Evolutionary conservation across 1,140 invertebrate species (phyloP).

Genomic region (Muscidifurax raptorellus): DNA sequence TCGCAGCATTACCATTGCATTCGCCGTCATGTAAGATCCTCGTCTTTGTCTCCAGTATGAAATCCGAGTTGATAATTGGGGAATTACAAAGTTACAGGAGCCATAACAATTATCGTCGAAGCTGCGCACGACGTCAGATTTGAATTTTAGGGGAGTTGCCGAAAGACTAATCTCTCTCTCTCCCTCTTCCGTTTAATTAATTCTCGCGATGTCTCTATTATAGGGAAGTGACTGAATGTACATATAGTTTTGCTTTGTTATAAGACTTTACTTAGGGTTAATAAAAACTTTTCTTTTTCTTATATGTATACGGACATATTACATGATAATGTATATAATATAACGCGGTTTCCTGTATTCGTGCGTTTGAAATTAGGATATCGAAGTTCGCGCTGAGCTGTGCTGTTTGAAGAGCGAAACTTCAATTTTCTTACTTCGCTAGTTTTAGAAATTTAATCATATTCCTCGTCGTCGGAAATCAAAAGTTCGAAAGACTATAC

Average conservation of each 20-base stretch:
- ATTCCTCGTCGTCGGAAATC: background rate
- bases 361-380: background rate
- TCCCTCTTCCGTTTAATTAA: background rate
- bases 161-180: background rate
- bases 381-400: background rate
- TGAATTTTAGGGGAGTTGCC: conserved; percentile 30
- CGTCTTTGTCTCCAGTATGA: background rate
- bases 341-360: background rate
- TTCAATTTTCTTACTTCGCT: conserved; percentile 8
- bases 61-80: conserved; percentile 32
- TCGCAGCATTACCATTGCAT: background rate
- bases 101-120: conserved; percentile 29
- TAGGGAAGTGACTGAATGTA: background rate
- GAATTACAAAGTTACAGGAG: conserved; percentile 23
- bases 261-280: background rate
- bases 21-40: background rate
- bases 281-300: conserved; percentile 6
- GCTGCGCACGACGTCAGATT: background rate
- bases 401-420: background rate
- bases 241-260: background rate
- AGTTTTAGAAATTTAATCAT: conserved; percentile 34
- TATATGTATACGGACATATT: conserved; percentile 1
- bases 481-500: background rate
- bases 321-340: background rate
- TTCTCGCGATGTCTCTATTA: background rate